phyloP scores from a whole-genome alignment of 2,113 vertebrate genomes.

The Neopipo cinnamomea region DNA sequence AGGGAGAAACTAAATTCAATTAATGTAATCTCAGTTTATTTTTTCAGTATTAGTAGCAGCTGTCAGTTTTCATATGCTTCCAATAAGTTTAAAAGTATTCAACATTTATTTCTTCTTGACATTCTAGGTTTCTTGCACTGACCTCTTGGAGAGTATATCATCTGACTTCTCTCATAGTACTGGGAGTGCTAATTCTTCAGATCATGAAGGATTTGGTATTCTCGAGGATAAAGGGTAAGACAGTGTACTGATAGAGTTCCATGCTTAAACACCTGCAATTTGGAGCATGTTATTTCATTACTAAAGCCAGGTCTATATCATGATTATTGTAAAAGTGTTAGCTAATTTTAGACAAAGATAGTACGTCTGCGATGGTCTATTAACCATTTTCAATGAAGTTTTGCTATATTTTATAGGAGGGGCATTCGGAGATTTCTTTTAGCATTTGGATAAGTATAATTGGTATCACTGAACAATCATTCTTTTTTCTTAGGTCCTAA shows the following conservation, averaged over 20 bases:
- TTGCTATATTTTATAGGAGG: background rate
- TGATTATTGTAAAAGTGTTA: background rate
- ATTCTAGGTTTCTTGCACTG: constrained; percentile 83
- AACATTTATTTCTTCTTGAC: background rate
- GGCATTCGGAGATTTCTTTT: background rate
- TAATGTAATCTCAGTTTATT: background rate
- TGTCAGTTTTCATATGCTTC: background rate
- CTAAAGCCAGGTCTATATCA: background rate
- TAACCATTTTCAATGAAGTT: background rate
- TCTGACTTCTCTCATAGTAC: constrained; percentile 77
- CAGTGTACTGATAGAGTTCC: background rate
- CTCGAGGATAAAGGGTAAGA: constrained; percentile 82
- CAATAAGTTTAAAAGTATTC: background rate
- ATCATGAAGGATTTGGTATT: constrained; percentile 78
- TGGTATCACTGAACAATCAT: background rate
- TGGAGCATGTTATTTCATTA: background rate
- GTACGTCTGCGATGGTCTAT: background rate
- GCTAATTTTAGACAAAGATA: background rate
- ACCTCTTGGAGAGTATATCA: constrained; percentile 83
- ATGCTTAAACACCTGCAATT: background rate
- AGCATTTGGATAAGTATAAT: background rate
- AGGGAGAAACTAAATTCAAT: background rate
- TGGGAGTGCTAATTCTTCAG: constrained; percentile 77
- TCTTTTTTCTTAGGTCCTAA: background rate
- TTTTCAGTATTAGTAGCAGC: background rate